Evolutionary conservation across 1,140 invertebrate genomes (phyloP).

Genomic region (Drosophila pseudoananassae): DNA sequence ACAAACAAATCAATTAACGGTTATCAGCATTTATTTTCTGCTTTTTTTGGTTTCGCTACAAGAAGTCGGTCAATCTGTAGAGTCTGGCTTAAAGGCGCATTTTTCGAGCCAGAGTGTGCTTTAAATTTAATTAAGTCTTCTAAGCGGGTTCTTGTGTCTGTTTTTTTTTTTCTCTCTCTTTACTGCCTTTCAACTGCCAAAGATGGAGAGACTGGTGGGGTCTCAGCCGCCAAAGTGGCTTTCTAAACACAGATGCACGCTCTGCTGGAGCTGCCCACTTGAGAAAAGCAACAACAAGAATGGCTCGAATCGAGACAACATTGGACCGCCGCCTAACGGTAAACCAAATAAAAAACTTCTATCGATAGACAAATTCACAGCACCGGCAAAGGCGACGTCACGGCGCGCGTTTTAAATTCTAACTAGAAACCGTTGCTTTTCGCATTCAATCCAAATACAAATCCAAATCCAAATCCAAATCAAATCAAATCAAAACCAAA

Average conservation of each 20-base stretch:
- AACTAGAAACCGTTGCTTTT: conserved; percentile 43
- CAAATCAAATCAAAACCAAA: conserved; percentile 45
- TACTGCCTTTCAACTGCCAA: background rate
- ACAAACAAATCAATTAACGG: conserved; percentile 74
- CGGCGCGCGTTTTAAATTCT: conserved; percentile 69
- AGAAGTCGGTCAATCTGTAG: conserved; percentile 71
- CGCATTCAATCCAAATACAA: conserved; percentile 39
- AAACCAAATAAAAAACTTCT: conserved; percentile 72
- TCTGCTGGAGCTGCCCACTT: conserved; percentile 67
- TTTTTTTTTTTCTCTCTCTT: conserved; percentile 6
- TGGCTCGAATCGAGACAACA: conserved; percentile 17
- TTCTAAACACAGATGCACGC: conserved; percentile 70
- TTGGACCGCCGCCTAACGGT: conserved; percentile 64
- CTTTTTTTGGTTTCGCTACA: conserved; percentile 42
- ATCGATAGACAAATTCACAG: conserved; percentile 49
- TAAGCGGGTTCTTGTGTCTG: conserved; percentile 23
- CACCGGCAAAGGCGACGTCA: conserved; percentile 51
- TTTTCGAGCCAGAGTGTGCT: conserved; percentile 35
- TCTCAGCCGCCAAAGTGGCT: conserved; percentile 56
- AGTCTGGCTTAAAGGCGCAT: conserved; percentile 14
- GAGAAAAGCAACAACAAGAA: conserved; percentile 37
- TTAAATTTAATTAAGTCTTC: conserved; percentile 75
- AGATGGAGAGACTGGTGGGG: conserved; percentile 35
- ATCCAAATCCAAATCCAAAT: conserved; percentile 27
- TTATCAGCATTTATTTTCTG: conserved; percentile 7